phyloP scores from a whole-genome alignment of 2,888 invertebrate genomes.

The Nomada fabriciana region DNA sequence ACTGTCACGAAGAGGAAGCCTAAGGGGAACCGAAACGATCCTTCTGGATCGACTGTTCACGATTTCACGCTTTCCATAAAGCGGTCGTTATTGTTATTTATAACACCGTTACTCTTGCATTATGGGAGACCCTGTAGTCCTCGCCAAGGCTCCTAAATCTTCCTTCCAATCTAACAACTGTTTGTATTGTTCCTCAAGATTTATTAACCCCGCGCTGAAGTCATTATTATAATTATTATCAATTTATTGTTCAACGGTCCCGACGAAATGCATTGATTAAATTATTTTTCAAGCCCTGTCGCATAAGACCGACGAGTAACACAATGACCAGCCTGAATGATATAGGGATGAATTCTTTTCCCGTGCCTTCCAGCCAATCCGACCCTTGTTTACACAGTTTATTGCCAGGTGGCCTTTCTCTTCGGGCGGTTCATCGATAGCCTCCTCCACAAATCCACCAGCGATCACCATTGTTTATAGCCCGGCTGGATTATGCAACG shows the following conservation, averaged over 20 bases:
- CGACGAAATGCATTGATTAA: no score
- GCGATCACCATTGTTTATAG: neutral
- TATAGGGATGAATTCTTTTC: neutral
- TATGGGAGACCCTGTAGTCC: neutral
- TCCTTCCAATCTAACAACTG: no score
- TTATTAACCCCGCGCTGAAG: no score
- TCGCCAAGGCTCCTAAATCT: neutral
- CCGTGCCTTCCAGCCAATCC: neutral
- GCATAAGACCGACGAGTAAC: neutral
- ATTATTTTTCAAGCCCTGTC: neutral
- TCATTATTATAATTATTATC: neutral
- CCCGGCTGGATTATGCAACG: neutral
- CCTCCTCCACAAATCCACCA: no score
- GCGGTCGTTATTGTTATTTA: constrained; percentile 14
- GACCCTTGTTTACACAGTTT: neutral
- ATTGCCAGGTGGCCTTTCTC: neutral
- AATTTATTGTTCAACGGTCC: neutral
- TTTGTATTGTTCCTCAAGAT: no score
- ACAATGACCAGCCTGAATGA: neutral
- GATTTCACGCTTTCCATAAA: constrained; percentile 2
- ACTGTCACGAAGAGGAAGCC: neutral
- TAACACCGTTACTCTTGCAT: neutral
- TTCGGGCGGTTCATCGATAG: neutral
- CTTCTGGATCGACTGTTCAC: neutral
- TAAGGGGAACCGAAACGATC: neutral